Percentiles rank a stretch among this genome's conserved stretches.
phyloP scores from a whole-genome alignment of 1,140 invertebrate species.

The Hyles euphorbiae region DNA sequence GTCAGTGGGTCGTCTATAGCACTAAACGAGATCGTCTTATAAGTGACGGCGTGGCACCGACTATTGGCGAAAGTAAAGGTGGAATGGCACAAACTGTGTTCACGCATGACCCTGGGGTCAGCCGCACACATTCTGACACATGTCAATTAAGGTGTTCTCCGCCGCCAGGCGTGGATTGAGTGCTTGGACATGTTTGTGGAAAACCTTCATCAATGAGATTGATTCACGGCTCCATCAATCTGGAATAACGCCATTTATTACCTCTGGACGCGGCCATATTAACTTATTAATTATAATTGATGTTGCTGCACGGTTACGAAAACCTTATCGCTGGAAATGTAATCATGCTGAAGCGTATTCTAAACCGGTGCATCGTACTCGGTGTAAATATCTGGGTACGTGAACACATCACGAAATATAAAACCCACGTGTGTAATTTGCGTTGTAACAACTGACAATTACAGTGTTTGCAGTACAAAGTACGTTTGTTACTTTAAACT shows the following conservation, averaged over 20 bases:
- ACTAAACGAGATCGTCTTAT: conserved; percentile 34
- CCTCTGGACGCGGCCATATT: neutral
- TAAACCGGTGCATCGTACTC: too few species aligned
- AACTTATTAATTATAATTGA: neutral
- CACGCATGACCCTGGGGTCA: conserved; percentile 67
- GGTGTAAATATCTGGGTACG: too few species aligned
- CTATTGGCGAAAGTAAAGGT: conserved; percentile 60
- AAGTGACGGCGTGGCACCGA: conserved; percentile 13
- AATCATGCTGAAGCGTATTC: too few species aligned
- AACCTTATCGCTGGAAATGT: neutral
- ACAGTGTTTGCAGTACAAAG: conserved; percentile 36
- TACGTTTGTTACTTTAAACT: conserved; percentile 31
- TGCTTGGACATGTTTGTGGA: conserved; percentile 69
- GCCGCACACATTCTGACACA: conserved; percentile 67
- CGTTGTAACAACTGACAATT: conserved; percentile 23
- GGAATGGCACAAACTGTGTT: conserved; percentile 61
- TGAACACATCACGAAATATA: too few species aligned
- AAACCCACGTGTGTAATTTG: conserved; percentile 14
- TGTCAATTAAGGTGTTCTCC: conserved; percentile 68
- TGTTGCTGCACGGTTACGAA: neutral
- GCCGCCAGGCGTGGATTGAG: conserved; percentile 61
- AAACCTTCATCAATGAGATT: conserved; percentile 54
- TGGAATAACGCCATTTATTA: conserved; percentile 45
- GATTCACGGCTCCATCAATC: conserved; percentile 61
- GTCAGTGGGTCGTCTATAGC: conserved; percentile 30